A percentile compares a stretch with the other conserved stretches of the same genome.
Conservation (phyloP, 1,140 invertebrate genomes). For the Meloidogyne chitwoodi region DNA sequence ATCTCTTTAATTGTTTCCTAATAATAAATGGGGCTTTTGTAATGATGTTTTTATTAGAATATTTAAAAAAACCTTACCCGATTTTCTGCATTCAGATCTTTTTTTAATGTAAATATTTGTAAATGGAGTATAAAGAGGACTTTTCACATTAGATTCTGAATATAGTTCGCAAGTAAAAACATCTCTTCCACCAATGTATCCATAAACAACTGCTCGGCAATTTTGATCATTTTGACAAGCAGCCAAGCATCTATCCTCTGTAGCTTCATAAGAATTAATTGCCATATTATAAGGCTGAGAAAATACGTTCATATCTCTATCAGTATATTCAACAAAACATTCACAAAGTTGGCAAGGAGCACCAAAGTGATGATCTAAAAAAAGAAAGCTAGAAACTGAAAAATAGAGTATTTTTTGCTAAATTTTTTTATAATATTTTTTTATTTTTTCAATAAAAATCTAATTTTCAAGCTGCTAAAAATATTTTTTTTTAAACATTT, state of each 20-base stretch:
- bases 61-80: slow-evolving; percentile 7
- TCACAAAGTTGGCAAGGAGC: slow-evolving; percentile 3
- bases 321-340: slow-evolving; percentile 52
- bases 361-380: slow-evolving; percentile 1
- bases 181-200: slow-evolving; percentile 49
- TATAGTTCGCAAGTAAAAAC: slow-evolving; percentile 56
- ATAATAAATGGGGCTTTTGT: too few relatives aligned
- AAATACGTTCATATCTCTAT: slow-evolving; percentile 44
- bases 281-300: slow-evolving; percentile 47
- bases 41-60: not conserved
- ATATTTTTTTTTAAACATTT: too few relatives aligned
- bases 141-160: slow-evolving; percentile 6
- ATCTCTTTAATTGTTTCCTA: too few relatives aligned
- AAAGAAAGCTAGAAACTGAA: too few relatives aligned
- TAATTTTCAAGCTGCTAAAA: too few relatives aligned
- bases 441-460: too few relatives aligned
- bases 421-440: too few relatives aligned
- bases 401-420: too few relatives aligned
- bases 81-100: slow-evolving; percentile 32
- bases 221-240: slow-evolving; percentile 35
- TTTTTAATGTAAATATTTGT: slow-evolving; percentile 43
- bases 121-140: slow-evolving; percentile 42
- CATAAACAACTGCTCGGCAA: slow-evolving; percentile 51
- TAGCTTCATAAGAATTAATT: slow-evolving; percentile 44
- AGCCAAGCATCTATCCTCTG: slow-evolving; percentile 16